Evolutionary conservation across 2,797 vertebrate species (phyloP), one percentile per base, ranked within the genome.

Genomic region (Helarctos malayanus): DNA sequence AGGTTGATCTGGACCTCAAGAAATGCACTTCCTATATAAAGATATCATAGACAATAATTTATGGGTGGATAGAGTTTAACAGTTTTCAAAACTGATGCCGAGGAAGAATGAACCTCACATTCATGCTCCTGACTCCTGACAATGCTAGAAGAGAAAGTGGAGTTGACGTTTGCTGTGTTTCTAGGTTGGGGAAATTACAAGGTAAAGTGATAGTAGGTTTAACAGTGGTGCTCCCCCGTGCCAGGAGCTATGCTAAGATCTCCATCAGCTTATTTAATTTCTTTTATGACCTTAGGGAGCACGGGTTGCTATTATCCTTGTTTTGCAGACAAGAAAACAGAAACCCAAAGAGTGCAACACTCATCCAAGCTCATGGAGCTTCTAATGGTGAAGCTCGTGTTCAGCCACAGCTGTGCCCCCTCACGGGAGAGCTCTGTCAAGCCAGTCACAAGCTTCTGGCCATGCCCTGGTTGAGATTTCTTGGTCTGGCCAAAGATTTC

Each of bases 211-310:
- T 0, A 5, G 3, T 2, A 13, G 59, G 38, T 8, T 18, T 5
- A 5, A 10, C 19, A 29, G 45, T 68, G 65, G 11, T 0, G 3
- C 41, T 4, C 4, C 29, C 2, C 0, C 4, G 25, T 1, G 0
- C 5, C 29, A 2, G 18, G 63, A 14, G 5, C 73, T 2, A 0
- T 38, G 41, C 21, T 54, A 27, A 25, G 29, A 85, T 12, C 7
- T 5, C 2, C 57, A 2, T 23, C 4, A 16, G 35, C 56, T 56
- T 14, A 21, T 13, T 68, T 14, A 16, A 16, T 80, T 47, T 75
- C 59, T 52, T n/a, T 1, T 10, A 2, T 14, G 41, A 73, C 11
- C 23, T 18, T 14, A 32, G 29, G 57, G 45, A 61, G 18, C 23
- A 7, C 0, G 4, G 5, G 23, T 6, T 7, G 45, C 68, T 13